phyloP scores from a whole-genome alignment of 2,888 invertebrate species.

The Gibbula magus region DNA sequence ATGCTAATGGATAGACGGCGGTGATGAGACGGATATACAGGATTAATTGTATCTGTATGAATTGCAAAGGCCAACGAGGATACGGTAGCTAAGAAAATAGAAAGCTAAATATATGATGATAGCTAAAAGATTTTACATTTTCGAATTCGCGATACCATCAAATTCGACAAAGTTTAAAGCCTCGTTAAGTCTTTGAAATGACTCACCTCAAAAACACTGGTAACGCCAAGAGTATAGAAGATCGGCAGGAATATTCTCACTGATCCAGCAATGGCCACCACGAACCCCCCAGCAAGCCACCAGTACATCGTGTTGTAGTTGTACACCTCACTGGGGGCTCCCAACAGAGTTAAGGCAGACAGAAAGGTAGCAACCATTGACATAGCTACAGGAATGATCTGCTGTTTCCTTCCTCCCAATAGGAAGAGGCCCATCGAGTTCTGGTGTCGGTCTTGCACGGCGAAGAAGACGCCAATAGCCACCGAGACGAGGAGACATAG shows the following conservation, averaged over 20 bases:
- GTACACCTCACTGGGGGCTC: constrained; percentile 53
- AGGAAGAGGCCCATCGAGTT: constrained; percentile 76
- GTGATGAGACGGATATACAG: too few species aligned
- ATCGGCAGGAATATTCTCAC: constrained; percentile 41
- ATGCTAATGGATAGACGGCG: too few species aligned
- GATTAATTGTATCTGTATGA: too few species aligned
- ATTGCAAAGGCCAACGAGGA: too few species aligned
- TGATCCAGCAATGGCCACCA: constrained; percentile 50
- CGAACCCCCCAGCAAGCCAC: constrained; percentile 40
- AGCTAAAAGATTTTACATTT: too few species aligned
- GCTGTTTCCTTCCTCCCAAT: constrained; percentile 66
- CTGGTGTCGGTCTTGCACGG: constrained; percentile 77
- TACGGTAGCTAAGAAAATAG: too few species aligned
- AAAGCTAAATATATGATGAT: too few species aligned
- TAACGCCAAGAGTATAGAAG: constrained; percentile 44
- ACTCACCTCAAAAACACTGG: constrained; percentile 45
- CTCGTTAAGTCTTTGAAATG: too few species aligned
- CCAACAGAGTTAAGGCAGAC: constrained; percentile 52
- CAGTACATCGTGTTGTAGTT: constrained; percentile 48
- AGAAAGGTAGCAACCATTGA: constrained; percentile 66
- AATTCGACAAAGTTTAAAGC: too few species aligned
- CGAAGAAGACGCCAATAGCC: constrained; percentile 63
- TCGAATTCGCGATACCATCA: too few species aligned
- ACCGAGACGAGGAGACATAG: constrained; percentile 4
- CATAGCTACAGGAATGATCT: constrained; percentile 70